Conservation (phyloP, 2,888 invertebrate genomes). For the Eupithecia inturbata region DNA sequence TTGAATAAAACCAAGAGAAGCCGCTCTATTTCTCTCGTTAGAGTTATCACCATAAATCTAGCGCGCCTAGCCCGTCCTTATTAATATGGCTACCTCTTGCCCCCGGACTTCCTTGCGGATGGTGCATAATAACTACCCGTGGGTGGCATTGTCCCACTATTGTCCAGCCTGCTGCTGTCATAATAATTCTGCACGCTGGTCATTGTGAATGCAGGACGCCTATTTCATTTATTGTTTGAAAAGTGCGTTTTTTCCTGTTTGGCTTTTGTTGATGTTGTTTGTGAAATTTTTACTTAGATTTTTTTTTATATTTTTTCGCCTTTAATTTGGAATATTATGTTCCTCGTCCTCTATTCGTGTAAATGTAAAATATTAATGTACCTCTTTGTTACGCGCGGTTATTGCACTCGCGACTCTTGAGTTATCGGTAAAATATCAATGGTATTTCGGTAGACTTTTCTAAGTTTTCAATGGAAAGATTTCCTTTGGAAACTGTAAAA, state of each 20-base stretch:
- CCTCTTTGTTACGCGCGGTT: background rate
- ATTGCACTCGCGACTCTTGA: background rate
- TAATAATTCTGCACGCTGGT: conserved; percentile 42
- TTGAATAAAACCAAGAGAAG: background rate
- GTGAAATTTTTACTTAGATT: background rate
- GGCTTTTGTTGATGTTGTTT: background rate
- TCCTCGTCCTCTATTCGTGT: background rate
- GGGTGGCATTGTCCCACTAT: conserved; percentile 43
- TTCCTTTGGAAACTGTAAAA: background rate
- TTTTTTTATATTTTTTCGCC: background rate
- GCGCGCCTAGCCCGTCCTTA: conserved; percentile 11
- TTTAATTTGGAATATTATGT: background rate
- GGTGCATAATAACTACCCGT: conserved; percentile 20
- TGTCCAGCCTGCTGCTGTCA: conserved; percentile 26
- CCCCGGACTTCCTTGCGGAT: conserved; percentile 43
- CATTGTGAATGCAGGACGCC: conserved; percentile 25
- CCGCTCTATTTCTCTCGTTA: conserved; percentile 2
- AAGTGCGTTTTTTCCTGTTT: conserved; percentile 2
- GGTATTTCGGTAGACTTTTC: background rate
- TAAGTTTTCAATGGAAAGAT: background rate
- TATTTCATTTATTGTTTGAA: conserved; percentile 22
- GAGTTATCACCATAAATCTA: conserved; percentile 2
- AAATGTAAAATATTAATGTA: background rate
- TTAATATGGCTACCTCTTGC: conserved; percentile 20
- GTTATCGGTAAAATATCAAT: background rate